phyloP scores from a whole-genome alignment of 1,140 invertebrate genomes.

The Psilanteris sp. region DNA sequence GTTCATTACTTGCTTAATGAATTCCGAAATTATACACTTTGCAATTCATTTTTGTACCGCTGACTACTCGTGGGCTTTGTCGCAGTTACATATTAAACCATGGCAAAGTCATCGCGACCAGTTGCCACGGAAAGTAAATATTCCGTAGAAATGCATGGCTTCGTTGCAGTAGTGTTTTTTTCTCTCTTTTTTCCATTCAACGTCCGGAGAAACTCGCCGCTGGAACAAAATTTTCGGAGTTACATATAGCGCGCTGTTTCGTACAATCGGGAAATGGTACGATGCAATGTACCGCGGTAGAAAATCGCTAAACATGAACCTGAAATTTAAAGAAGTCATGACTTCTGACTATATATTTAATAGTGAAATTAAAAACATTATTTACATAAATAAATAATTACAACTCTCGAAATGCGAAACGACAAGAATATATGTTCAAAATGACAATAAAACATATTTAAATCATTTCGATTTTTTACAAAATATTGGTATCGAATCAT shows the following conservation, averaged over 20 bases:
- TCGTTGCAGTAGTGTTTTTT: constrained; percentile 9
- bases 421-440: no score
- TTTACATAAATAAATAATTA: no score
- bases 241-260: constrained; percentile 14
- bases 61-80: no score
- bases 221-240: constrained; percentile 20
- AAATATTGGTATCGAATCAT: no score
- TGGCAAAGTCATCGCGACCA: constrained; percentile 9
- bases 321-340: constrained; percentile 13
- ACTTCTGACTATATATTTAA: no score
- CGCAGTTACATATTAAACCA: constrained; percentile 4
- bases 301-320: constrained; percentile 14
- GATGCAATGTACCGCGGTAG: no score
- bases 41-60: no score
- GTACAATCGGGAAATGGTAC: constrained; percentile 25
- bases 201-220: constrained; percentile 15
- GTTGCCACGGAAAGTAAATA: constrained; percentile 35
- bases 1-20: no score
- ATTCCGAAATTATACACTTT: no score
- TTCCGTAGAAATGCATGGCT: constrained; percentile 34
- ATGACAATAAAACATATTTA: no score
- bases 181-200: not conserved
- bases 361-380: no score
- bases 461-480: no score
- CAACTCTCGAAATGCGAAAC: not conserved